These are phyloP conservation scores for Pseudorhiza aurosa DNA, from an alignment of 30 jellyfish, hydroid and myxozoan genomes.

Conservation along the genomic window DNA sequence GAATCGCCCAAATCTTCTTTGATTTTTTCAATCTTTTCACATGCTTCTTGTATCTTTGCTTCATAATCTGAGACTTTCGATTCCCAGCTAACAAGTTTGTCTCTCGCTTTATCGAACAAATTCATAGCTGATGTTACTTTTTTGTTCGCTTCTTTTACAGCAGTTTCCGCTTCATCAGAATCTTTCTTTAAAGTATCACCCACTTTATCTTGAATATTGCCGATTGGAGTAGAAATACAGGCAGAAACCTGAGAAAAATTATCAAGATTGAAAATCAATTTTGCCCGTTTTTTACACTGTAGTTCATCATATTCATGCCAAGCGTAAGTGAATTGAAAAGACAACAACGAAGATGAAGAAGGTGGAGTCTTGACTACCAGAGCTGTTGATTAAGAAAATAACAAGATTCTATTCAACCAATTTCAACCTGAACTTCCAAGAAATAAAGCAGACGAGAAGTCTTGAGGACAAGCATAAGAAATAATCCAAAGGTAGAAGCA, in stretches of 20 bases:
- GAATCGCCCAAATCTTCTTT: slow-evolving; percentile 55
- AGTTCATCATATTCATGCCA: no score
- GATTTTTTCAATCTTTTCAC: slow-evolving; percentile 56
- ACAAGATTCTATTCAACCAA: no score
- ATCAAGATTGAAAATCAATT: not conserved
- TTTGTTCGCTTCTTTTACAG: slow-evolving; percentile 39
- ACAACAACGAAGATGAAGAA: not conserved
- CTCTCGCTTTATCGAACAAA: slow-evolving; percentile 30
- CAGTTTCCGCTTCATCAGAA: slow-evolving; percentile 66
- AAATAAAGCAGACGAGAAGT: no score
- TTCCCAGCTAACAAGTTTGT: slow-evolving; percentile 53
- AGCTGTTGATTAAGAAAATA: no score
- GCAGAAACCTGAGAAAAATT: slow-evolving; percentile 10
- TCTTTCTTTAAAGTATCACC: slow-evolving; percentile 36
- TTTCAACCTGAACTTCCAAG: no score
- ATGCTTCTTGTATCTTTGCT: slow-evolving; percentile 44
- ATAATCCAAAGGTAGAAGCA: no score
- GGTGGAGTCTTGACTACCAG: no score
- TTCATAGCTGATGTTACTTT: slow-evolving; percentile 38
- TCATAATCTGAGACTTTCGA: slow-evolving; percentile 46
- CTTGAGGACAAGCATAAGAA: no score
- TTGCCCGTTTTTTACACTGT: no score
- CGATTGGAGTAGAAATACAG: slow-evolving; percentile 68
- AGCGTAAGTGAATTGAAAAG: no score
- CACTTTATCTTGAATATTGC: slow-evolving; percentile 61